Evolutionary conservation across 2,113 vertebrate species (phyloP).

Genomic region (Platysteira castanea): DNA sequence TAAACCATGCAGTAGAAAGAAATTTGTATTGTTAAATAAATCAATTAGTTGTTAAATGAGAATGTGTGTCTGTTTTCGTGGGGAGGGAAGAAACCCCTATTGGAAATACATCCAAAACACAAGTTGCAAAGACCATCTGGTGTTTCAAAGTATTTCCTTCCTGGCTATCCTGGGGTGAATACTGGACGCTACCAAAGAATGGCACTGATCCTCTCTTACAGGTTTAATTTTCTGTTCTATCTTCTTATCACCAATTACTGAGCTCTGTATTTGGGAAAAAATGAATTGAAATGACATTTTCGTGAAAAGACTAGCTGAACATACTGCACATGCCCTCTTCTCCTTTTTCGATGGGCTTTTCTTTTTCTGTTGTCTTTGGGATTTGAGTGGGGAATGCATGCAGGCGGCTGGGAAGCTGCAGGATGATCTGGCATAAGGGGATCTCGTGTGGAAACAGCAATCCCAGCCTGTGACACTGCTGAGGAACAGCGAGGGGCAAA

Average conservation of each 20-base stretch:
- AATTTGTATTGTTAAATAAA: constrained; percentile 77
- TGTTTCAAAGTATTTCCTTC: neutral
- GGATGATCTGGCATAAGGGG: neutral
- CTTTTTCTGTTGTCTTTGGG: neutral
- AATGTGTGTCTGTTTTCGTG: constrained; percentile 65
- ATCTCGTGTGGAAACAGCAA: rapidly evolving
- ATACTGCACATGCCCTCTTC: neutral
- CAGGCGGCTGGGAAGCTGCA: neutral
- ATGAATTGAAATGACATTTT: neutral
- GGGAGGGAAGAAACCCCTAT: neutral
- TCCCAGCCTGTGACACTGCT: neutral
- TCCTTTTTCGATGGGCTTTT: neutral
- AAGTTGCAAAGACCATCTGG: neutral
- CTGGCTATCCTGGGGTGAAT: neutral
- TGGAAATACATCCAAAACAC: neutral
- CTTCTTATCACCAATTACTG: neutral
- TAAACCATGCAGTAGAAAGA: constrained; percentile 70
- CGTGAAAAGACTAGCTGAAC: neutral
- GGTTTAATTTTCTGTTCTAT: neutral
- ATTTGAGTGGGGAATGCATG: neutral
- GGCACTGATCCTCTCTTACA: neutral
- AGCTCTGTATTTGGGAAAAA: neutral
- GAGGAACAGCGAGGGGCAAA: neutral
- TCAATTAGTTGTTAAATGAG: constrained; percentile 72
- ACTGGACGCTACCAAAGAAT: neutral